phyloP scores from a whole-genome alignment of 1,140 invertebrate genomes.

The Drosophila ficusphila region DNA sequence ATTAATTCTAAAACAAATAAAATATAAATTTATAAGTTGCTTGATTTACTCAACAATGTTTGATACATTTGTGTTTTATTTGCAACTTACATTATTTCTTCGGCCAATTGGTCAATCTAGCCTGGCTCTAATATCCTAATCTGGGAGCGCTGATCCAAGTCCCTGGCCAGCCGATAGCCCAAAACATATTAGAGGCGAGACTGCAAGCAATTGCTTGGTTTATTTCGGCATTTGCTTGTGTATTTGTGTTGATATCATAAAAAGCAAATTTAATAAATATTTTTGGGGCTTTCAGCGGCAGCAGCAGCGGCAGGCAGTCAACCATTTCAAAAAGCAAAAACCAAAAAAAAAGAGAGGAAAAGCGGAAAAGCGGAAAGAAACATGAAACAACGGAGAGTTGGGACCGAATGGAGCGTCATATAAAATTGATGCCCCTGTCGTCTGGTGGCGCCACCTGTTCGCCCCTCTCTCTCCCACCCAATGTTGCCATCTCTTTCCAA shows the following conservation, averaged over 20 bases:
- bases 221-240: slow-evolving; percentile 27
- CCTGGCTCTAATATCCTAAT: not conserved
- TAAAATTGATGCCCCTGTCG: slow-evolving; percentile 73
- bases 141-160: not conserved
- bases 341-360: too few relatives aligned
- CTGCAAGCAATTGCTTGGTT: slow-evolving; percentile 65
- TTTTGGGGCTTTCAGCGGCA: slow-evolving; percentile 46
- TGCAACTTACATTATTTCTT: not conserved
- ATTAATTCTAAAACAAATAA: too few relatives aligned
- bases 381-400: slow-evolving; percentile 19
- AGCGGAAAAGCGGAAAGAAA: slow-evolving; percentile 15
- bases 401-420: slow-evolving; percentile 51
- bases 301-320: slow-evolving; percentile 23
- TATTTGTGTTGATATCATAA: slow-evolving; percentile 51
- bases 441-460: slow-evolving; percentile 57
- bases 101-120: not conserved
- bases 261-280: slow-evolving; percentile 76
- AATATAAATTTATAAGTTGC: too few relatives aligned
- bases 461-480: slow-evolving; percentile 6
- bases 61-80: not conserved
- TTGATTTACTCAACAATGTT: not conserved
- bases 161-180: not conserved
- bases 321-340: slow-evolving; percentile 27
- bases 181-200: slow-evolving; percentile 27
- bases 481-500: slow-evolving; percentile 3